phyloP scores from a whole-genome alignment of 2,888 invertebrate species.

The Galerucella calmariensis region DNA sequence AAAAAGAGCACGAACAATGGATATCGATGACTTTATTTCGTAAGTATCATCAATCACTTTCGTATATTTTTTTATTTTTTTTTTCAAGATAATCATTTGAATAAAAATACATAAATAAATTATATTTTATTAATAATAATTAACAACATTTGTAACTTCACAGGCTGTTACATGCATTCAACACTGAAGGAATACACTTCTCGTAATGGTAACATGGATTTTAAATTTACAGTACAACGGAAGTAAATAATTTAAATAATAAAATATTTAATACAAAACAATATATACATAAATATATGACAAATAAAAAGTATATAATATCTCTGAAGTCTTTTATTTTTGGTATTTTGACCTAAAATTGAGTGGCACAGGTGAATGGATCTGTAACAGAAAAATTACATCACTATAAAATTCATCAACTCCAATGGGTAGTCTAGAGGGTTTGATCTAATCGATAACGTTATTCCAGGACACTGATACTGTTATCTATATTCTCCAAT shows the following conservation, averaged over 20 bases:
- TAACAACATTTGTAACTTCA: slow-evolving; percentile 46
- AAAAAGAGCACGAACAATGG: slow-evolving; percentile 92
- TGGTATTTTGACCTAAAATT: slow-evolving; percentile 15
- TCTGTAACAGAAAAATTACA: slow-evolving; percentile 14
- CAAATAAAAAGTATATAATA: slow-evolving; percentile 37
- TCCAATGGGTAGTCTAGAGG: too few relatives aligned
- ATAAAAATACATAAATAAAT: slow-evolving; percentile 28
- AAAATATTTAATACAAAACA: slow-evolving; percentile 32
- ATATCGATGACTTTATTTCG: slow-evolving; percentile 94
- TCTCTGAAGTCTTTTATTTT: slow-evolving; percentile 40
- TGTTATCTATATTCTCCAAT: too few relatives aligned
- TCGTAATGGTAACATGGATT: slow-evolving; percentile 64
- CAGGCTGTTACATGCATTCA: slow-evolving; percentile 74
- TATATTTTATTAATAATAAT: slow-evolving; percentile 41
- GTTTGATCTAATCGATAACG: too few relatives aligned
- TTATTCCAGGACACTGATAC: too few relatives aligned
- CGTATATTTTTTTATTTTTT: slow-evolving; percentile 1
- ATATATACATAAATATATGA: slow-evolving; percentile 31
- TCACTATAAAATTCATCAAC: too few relatives aligned
- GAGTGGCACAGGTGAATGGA: slow-evolving; percentile 24
- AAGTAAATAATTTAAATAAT: slow-evolving; percentile 12
- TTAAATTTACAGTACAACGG: slow-evolving; percentile 11
- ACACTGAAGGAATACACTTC: slow-evolving; percentile 94
- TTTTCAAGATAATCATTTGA: slow-evolving; percentile 23
- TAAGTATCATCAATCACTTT: slow-evolving; percentile 55